Percentiles rank a stretch among this genome's conserved stretches.
Conservation (phyloP, 2,888 invertebrate species). For the Diaphora mendica region DNA sequence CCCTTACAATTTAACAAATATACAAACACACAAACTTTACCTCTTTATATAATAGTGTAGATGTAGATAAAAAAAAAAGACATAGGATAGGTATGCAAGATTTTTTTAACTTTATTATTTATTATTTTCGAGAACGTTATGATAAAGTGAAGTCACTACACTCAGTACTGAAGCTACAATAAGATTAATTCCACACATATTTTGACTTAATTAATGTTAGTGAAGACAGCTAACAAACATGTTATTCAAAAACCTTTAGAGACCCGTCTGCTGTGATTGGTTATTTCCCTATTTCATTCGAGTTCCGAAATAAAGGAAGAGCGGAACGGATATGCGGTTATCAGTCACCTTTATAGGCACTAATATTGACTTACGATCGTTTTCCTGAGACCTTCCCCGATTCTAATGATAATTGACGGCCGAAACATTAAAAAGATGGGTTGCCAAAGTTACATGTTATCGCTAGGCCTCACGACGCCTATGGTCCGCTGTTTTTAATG, state of each 20-base stretch:
- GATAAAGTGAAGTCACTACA: not conserved
- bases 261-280: constrained; percentile 49
- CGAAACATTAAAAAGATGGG: constrained; percentile 78
- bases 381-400: constrained; percentile 64
- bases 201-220: not conserved
- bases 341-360: constrained; percentile 83
- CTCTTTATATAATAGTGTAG: too few species aligned
- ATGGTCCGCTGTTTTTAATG: constrained; percentile 56
- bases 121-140: not conserved
- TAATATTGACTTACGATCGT: constrained; percentile 80
- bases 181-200: not conserved
- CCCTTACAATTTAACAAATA: too few species aligned
- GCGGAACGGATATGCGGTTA: constrained; percentile 69
- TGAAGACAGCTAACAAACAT: constrained; percentile 33
- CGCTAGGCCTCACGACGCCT: constrained; percentile 51
- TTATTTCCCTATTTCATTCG: constrained; percentile 65
- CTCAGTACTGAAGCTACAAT: not conserved
- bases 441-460: constrained; percentile 76
- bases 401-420: constrained; percentile 82
- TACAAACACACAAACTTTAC: too few species aligned
- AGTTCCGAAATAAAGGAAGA: constrained; percentile 64
- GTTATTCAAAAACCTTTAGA: constrained; percentile 40
- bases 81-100: too few species aligned
- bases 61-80: too few species aligned
- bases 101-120: not conserved